phyloP scores from a whole-genome alignment of 2,888 invertebrate genomes.

The Brachyopa scutellaris region DNA sequence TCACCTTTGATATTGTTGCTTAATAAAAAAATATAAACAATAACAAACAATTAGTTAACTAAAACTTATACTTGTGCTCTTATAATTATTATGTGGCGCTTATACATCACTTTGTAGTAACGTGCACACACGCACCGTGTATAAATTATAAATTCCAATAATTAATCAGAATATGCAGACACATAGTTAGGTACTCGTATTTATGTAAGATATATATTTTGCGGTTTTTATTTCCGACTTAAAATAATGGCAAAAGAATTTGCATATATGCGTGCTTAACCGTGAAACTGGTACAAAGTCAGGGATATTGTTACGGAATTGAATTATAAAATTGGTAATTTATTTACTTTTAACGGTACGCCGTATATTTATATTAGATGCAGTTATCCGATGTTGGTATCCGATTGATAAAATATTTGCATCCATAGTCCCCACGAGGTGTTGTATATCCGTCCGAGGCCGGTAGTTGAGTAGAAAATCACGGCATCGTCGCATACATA shows the following conservation, averaged over 20 bases:
- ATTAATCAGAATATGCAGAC: background rate
- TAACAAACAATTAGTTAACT: slow-evolving; percentile 17
- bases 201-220: slow-evolving; percentile 4
- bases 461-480: slow-evolving; percentile 46
- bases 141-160: slow-evolving; percentile 40
- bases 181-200: too few relatives aligned
- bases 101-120: slow-evolving; percentile 22
- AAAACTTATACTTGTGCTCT: slow-evolving; percentile 10
- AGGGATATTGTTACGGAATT: slow-evolving; percentile 57
- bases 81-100: slow-evolving; percentile 23
- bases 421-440: too few relatives aligned
- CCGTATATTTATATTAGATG: background rate
- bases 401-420: too few relatives aligned
- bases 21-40: slow-evolving; percentile 15
- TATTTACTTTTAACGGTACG: slow-evolving; percentile 32
- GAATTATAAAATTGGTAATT: slow-evolving; percentile 4
- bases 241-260: slow-evolving; percentile 36
- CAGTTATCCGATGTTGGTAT: too few relatives aligned
- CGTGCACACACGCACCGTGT: slow-evolving; percentile 4
- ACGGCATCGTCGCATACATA: slow-evolving; percentile 29
- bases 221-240: slow-evolving; percentile 55
- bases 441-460: slow-evolving; percentile 35
- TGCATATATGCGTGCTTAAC: slow-evolving; percentile 26
- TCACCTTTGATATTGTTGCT: slow-evolving; percentile 59
- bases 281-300: slow-evolving; percentile 67